Conservation (phyloP, 2,797 vertebrate genomes). For the Pachyuromys duprasi region DNA sequence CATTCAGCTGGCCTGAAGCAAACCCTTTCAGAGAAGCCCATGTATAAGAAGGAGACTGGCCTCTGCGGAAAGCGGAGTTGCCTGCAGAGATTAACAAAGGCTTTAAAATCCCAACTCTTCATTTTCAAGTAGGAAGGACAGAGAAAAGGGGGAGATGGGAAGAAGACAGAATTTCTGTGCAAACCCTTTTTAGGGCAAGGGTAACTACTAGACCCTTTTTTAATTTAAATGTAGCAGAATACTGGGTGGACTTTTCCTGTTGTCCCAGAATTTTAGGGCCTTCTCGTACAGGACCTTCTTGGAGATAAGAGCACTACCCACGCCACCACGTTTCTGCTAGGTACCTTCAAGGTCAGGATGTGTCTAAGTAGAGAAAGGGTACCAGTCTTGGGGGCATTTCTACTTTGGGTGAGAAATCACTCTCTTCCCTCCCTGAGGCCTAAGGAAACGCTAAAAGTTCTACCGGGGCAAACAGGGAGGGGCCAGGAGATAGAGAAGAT, state of each 20-base stretch:
- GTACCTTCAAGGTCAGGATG: neutral
- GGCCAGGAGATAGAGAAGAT: neutral
- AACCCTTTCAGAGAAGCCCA: conserved; percentile 10
- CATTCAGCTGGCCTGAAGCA: neutral
- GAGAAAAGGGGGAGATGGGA: neutral
- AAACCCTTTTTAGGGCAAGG: neutral
- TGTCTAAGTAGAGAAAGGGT: neutral
- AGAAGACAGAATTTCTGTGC: neutral
- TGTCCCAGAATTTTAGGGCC: neutral
- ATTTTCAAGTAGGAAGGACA: neutral
- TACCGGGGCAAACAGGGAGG: neutral
- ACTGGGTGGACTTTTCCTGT: conserved; percentile 42
- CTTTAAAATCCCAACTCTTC: neutral
- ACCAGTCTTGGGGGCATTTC: too few relatives aligned
- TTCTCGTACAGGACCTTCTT: neutral
- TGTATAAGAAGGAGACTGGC: neutral
- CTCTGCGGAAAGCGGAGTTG: neutral
- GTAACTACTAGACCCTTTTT: neutral
- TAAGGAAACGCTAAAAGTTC: neutral
- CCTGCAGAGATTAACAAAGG: neutral
- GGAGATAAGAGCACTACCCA: neutral
- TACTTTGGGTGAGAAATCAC: neutral
- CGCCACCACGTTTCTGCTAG: neutral
- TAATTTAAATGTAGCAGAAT: neutral
- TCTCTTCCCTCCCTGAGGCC: neutral